Base-by-base conservation (phyloP, 2,797 vertebrate species). In the Lithobates pipiens region DNA sequence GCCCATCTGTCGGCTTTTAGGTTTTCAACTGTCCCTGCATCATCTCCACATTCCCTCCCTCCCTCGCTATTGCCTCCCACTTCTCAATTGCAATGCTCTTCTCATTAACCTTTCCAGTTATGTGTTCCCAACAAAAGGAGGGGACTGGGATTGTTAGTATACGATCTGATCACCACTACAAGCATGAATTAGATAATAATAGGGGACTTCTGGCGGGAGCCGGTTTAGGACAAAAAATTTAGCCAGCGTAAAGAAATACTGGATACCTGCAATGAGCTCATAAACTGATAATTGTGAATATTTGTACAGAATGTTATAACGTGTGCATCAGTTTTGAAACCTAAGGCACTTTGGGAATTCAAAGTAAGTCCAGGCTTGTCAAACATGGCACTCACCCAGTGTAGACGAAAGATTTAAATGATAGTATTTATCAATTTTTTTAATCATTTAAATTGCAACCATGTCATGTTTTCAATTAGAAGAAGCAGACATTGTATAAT, bases 1-100 rank as follows among this genome's bases (percentile, higher is more conserved):
- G 88, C 90, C 91, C 93, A 92, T 93, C 92, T 93, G 92, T 90
- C 91, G 92, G 89, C 83, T 50, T 70, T 84, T 74, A 87, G 85
- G 69, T 79, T 83, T 87, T 79, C 80, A 87, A 87, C 85, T 46
- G 85, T 83, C 76, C 85, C 70, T 75, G 70, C 80, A 83, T 83
- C 80, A 83, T 87, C 76, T 78, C 77, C 36, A 13, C 65, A 21
- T 36, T 78, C 63, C 32, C 46, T 39, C 72, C 50, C 77, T 67
- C 86, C 77, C 77, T 70, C 75, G 77, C 42, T 69, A 61, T 70
- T 80, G 71, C 29, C 70, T 86, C 75, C 80, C 85, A 65, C 80
- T 87, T 29, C 76, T 87, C 81, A 82, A 74, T 83, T 74, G 76
- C 76, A 42, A 79, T 87, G 85, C 83, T 73, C 76, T 74, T 75